These are phyloP conservation scores for Caiman crocodilus DNA, from an alignment of 2,797 vertebrate genomes.

Conservation along the genomic window DNA sequence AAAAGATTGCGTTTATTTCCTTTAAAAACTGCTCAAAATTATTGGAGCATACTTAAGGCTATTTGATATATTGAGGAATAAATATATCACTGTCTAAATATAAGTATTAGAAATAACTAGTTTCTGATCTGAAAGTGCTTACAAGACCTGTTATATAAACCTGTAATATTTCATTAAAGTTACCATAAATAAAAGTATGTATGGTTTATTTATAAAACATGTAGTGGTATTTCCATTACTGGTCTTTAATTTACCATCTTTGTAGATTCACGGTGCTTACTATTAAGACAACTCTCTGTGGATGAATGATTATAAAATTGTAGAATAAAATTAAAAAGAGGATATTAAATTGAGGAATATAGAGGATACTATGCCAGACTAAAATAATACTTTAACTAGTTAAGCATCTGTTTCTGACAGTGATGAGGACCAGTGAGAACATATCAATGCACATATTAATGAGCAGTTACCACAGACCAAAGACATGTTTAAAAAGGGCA, in stretches of 20 bases:
- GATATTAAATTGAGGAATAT: not conserved
- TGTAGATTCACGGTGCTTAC: not conserved
- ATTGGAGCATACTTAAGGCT: not conserved
- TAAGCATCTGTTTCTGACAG: not conserved
- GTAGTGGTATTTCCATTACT: not conserved
- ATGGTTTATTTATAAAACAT: not conserved
- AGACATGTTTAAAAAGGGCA: conserved; percentile 5
- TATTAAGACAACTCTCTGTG: not conserved
- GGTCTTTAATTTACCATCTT: conserved; percentile 20
- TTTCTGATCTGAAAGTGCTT: not conserved
- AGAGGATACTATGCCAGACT: not conserved
- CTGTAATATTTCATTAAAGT: not conserved
- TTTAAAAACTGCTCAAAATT: conserved; percentile 16
- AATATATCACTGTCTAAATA: not conserved
- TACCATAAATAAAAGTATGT: not conserved
- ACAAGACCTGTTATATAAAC: conserved; percentile 19
- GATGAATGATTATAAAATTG: not conserved
- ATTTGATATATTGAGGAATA: conserved; percentile 16
- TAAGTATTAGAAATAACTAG: conserved; percentile 12
- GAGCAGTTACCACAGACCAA: not conserved
- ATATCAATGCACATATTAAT: not conserved
- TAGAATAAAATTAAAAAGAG: not conserved
- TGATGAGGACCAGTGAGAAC: not conserved
- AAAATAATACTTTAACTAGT: not conserved
- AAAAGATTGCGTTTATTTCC: conserved; percentile 53